These are phyloP conservation scores for Theonella swinhoei DNA, from an alignment of 37 sponge, comb jelly and placozoan genomes.

Conservation along the genomic window DNA sequence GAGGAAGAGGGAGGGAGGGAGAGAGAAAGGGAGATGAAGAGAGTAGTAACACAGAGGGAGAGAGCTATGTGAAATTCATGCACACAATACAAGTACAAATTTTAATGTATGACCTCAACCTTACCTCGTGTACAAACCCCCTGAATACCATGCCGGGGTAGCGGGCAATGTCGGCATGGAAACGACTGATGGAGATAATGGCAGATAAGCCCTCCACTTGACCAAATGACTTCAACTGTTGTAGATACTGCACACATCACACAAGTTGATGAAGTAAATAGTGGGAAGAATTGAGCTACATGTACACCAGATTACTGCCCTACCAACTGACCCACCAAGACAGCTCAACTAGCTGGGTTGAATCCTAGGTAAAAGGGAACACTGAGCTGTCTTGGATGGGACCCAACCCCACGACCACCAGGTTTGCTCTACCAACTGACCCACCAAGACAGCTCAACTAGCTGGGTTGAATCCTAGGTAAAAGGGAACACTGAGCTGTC, in stretches of 20 bases:
- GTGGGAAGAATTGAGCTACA: neutral
- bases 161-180: constrained; percentile 31
- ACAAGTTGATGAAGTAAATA: neutral
- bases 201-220: constrained; percentile 40
- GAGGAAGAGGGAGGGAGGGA: neutral
- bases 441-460: too few relatives aligned
- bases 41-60: neutral
- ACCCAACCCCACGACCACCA: too few relatives aligned
- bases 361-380: too few relatives aligned
- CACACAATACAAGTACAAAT: neutral
- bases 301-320: too few relatives aligned
- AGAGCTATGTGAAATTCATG: neutral
- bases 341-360: too few relatives aligned
- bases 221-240: constrained; percentile 31
- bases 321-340: too few relatives aligned
- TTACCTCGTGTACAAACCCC: constrained; percentile 74
- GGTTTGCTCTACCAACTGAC: too few relatives aligned
- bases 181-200: constrained; percentile 37
- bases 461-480: too few relatives aligned
- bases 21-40: neutral
- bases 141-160: constrained; percentile 72
- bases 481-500: too few relatives aligned
- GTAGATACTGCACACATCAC: constrained; percentile 22
- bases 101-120: neutral
- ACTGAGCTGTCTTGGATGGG: too few relatives aligned